Base-by-base conservation (phyloP, 2,888 invertebrate species). In the Esperia sulphurella region DNA sequence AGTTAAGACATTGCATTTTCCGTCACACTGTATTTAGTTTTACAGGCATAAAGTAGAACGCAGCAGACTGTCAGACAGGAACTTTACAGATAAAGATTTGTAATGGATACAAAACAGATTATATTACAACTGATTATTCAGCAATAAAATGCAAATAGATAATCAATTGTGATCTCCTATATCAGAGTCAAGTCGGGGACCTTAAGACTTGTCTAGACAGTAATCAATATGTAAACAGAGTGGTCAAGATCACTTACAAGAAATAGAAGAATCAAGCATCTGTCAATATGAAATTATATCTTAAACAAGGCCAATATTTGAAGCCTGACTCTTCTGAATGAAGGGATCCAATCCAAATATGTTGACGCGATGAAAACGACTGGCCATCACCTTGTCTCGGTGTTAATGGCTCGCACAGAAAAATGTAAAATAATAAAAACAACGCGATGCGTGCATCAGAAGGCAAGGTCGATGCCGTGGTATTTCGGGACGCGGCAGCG, bases 401-500 rank as follows among this genome's bases (percentile, higher is more conserved):
- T 68, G 67, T 64, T 68, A 73, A 73, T 70, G 68, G 68, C 64
- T 75, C 68, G 59, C 64, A 59, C 65, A 67, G 71, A 75, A 80
- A 83, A 83, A 82, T 75, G 72, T 66, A 64, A 78, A 82, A 83
- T 79, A 83, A 83, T 80, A 81, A 83, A 83, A 83, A 83, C 80
- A 83, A 75, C 65, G 66, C 63, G 68, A 67, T 74, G 78, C 79
- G 77, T 83, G 82, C 84, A 83, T 71, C 74, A 72, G 65, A 67
- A 80, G 71, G 69, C 86, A 87, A 87, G 85, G 87, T 85, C 86
- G 86, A 74, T 82, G 84, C 73, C 79, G 83, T 60, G 75, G 75
- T 86, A 86, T 87, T 86, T 86, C 75, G 72, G 83, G 81, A 83
- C 75, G 66, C 75, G 73, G 75, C 75, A 75, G 68, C 43, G 40